These are phyloP conservation scores for Drosophila pruinosa DNA, from an alignment of 1,140 invertebrate species.

Conservation along the genomic window DNA sequence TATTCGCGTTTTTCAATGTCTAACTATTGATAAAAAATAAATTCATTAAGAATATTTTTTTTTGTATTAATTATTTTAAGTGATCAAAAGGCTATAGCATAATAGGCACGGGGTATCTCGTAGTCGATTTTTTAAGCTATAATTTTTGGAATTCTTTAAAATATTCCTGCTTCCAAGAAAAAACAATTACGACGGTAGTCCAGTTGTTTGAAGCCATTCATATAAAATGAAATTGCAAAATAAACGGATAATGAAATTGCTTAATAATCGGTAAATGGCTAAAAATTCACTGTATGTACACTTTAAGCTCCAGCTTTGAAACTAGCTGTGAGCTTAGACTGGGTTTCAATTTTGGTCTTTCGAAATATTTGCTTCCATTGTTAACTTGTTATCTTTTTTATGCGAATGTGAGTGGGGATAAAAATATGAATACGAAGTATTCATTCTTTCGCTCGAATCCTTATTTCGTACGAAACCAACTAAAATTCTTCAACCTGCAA, in stretches of 20 bases:
- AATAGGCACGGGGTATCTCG: too few species aligned
- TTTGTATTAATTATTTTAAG: too few species aligned
- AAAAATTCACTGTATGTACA: conserved; percentile 15
- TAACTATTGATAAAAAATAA: too few species aligned
- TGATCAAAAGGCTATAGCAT: too few species aligned
- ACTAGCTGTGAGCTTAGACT: not conserved
- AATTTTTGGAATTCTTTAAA: too few species aligned
- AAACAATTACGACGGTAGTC: conserved; percentile 3
- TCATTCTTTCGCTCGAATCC: conserved; percentile 27
- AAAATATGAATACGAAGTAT: conserved; percentile 15
- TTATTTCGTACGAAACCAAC: conserved; percentile 27
- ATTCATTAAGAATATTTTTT: too few species aligned
- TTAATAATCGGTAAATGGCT: conserved; percentile 35
- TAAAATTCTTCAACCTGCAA: not conserved
- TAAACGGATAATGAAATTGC: conserved; percentile 32
- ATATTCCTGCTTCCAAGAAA: too few species aligned
- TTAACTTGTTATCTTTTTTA: not conserved
- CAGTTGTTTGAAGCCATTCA: conserved; percentile 18
- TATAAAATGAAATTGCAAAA: conserved; percentile 45
- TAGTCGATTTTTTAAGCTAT: too few species aligned
- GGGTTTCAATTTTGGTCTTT: conserved; percentile 33
- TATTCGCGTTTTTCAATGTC: too few species aligned
- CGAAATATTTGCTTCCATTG: conserved; percentile 20
- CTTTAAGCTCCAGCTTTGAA: not conserved
- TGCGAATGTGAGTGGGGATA: too few species aligned